These are phyloP conservation scores for Chamaetylas fuelleborni DNA, from an alignment of 2,113 vertebrate genomes.

Conservation along the genomic window DNA sequence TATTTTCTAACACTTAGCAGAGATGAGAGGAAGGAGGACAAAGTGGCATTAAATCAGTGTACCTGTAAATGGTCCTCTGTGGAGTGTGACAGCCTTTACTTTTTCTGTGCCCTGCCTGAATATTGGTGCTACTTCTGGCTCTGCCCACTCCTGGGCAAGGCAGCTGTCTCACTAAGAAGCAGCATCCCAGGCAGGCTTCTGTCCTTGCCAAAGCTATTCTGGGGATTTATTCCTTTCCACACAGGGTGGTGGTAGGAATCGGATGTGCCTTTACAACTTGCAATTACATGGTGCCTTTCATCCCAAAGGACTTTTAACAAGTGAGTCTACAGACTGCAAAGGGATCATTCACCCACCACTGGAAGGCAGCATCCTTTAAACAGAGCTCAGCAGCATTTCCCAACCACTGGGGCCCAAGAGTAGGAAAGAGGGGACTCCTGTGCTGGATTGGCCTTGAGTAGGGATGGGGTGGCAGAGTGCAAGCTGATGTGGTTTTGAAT, in stretches of 20 bases:
- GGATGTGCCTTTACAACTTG: conserved; percentile 34
- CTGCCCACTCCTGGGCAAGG: neutral
- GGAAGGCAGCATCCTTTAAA: conserved; percentile 3
- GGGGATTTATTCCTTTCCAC: conserved; percentile 40
- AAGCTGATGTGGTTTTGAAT: neutral
- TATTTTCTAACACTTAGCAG: neutral
- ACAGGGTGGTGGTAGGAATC: conserved; percentile 7
- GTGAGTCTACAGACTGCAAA: neutral
- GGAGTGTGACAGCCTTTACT: neutral
- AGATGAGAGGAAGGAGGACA: neutral
- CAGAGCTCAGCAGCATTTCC: neutral
- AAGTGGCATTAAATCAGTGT: neutral
- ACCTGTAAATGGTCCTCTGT: neutral
- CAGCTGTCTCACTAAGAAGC: neutral
- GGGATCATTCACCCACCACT: neutral
- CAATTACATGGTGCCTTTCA: conserved; percentile 31
- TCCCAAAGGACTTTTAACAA: neutral
- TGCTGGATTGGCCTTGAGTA: neutral
- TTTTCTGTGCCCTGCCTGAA: neutral
- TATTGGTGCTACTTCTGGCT: neutral
- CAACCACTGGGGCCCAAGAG: neutral
- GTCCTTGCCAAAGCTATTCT: neutral
- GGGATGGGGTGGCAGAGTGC: neutral
- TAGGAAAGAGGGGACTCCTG: neutral
- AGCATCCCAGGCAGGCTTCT: neutral